Base-by-base conservation (phyloP, 2,888 invertebrate genomes). In the Thyatira batis region DNA sequence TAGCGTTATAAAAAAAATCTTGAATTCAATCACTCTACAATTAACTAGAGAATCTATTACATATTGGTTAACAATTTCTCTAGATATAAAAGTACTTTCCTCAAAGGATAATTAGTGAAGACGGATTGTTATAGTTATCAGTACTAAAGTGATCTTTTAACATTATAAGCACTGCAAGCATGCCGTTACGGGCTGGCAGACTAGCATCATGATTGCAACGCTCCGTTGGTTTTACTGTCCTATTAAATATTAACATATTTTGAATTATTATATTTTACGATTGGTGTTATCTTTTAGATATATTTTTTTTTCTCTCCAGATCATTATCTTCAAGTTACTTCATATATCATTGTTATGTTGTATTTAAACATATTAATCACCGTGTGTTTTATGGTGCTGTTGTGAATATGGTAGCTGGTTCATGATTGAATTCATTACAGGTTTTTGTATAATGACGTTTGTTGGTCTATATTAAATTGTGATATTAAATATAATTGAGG, bases 151-250 rank as follows among this genome's bases (percentile, higher is more conserved):
- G 69, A 71, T 71, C 72, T 75, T 76, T 74, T 74, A 76, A 75
- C 74, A 76, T 73, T 80, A 73, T 73, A 72, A 69, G 67, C 72
- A 61, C 59, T 61, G 64, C 72, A 69, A 76, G 73, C 73, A 65
- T 68, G 73, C 69, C 85, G 88, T 86, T 81, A 82, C 85, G 85
- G 78, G 74, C 77, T 80, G 84, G 67, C 84, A 80, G 67, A 65
- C 77, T 67, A 77, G 83, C 83, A 87, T 88, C 85, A 87, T 82
- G 62, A 67, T 69, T 68, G 82, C 71, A 63, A 68, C 83, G 90
- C 78, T 88, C 80, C 78, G 86, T 64, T 83, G 89, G 66, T 59
- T 85, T 80, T 81, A 82, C 84, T 85, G 84, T 89, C 84, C 87
- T 85, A 88, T 88, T 87, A 84, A 84, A 87, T 84, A 83, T 64